These are phyloP conservation scores for Phrynocephalus versicolor DNA, from an alignment of 2,113 vertebrate species.

Conservation along the genomic window DNA sequence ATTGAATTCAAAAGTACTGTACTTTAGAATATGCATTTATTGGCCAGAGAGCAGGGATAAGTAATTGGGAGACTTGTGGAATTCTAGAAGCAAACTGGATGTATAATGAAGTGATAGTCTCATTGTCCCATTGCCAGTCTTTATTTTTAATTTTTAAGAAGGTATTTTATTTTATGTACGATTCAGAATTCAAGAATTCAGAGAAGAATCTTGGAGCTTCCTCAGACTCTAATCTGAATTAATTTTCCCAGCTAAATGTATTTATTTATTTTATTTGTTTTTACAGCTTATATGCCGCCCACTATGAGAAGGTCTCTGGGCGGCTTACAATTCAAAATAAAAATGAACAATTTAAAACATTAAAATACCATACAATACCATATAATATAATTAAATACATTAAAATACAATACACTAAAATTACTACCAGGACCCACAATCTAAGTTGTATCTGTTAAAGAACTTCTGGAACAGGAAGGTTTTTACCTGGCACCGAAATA, in stretches of 20 bases:
- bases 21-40: background rate
- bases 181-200: background rate
- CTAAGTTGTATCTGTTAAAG: too few species aligned
- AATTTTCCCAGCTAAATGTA: background rate
- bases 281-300: too few species aligned
- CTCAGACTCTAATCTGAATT: too few species aligned
- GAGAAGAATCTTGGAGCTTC: background rate
- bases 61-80: background rate
- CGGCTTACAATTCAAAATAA: too few species aligned
- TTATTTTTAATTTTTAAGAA: background rate
- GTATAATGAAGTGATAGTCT: background rate
- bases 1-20: background rate
- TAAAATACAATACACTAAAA: too few species aligned
- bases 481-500: too few species aligned
- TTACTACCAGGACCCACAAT: too few species aligned
- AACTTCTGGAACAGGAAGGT: too few species aligned
- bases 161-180: background rate
- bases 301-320: too few species aligned
- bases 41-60: background rate
- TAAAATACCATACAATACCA: too few species aligned
- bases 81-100: background rate
- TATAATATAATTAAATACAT: too few species aligned
- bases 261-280: background rate
- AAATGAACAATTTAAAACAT: too few species aligned
- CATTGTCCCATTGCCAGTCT: background rate